Evolutionary conservation across 1,140 invertebrate species (phyloP), one percentile per base, ranked within the genome.

Genomic region (Diachasmimorpha longicaudata): DNA sequence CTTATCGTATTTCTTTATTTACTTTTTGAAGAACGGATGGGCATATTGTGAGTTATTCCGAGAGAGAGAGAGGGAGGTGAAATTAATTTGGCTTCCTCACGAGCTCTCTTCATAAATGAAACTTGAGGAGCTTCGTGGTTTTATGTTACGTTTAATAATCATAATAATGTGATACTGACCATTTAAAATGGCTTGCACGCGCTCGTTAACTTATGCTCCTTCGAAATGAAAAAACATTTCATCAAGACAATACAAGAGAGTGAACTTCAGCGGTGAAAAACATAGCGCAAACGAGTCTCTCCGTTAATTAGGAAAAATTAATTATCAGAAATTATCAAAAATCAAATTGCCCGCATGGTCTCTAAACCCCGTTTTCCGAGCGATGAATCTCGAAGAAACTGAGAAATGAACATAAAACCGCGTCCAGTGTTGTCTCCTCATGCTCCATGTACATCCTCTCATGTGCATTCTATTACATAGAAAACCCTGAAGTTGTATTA

Each of bases 91-190:
- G 58, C 58, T 63, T 63, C 23, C 58, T 63, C 58, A 63, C 19
- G 58, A 63, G 21, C 21, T 63, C 48, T 63, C 48, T 55, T 14
- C 58, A 25, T 25, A 63, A 63, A 63, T 25, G 74, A 75, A 75
- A 75, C n/a, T 70, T 55, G 74, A 75, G 74, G 58, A 68, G 42
- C 68, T 70, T 55, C 13, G 16, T 25, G 68, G 44, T 70, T 69
- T 75, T 39, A n/a, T 19, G 66, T 75, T 75, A 68, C 74, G 21
- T 70, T 75, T 75, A 75, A 75, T 75, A 75, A 75, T 70, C 66
- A 63, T 14, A 25, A 69, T 58, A 69, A 70, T 21, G 21, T 39
- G 74, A 75, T 52, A 52, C 67, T 44, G 46, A 21, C 37, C 37
- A 58, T 70, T 75, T 55, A 25, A 25, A 75, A 69, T 52, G 13